phyloP scores from a whole-genome alignment of 2,113 vertebrate species.

The Toxostoma redivivum region DNA sequence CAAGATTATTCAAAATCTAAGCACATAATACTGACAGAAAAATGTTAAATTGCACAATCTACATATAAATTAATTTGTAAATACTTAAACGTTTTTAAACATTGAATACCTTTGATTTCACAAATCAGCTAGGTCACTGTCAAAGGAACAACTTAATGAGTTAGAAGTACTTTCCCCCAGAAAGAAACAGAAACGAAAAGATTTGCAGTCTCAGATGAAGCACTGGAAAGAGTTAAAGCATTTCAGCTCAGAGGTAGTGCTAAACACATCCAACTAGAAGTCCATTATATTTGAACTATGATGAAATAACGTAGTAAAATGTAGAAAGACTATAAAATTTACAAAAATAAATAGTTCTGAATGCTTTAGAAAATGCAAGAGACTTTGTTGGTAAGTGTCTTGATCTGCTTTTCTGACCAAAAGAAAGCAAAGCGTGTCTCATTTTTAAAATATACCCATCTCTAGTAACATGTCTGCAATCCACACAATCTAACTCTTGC shows the following conservation, averaged over 20 bases:
- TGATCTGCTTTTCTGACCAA: constrained; percentile 46
- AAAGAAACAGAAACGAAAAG: not conserved
- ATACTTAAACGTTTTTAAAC: constrained; percentile 59
- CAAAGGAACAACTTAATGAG: constrained; percentile 30
- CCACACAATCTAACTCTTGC: constrained; percentile 11
- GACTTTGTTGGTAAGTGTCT: constrained; percentile 41
- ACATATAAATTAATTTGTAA: constrained; percentile 70
- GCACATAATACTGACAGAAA: constrained; percentile 71
- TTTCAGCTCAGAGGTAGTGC: constrained; percentile 77
- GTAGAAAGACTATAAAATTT: constrained; percentile 76
- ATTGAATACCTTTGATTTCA: constrained; percentile 66
- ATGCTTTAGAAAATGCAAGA: constrained; percentile 70
- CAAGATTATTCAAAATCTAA: constrained; percentile 68
- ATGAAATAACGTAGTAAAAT: constrained; percentile 70
- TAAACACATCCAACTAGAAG: constrained; percentile 72
- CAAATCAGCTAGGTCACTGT: constrained; percentile 55
- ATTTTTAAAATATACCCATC: constrained; percentile 66
- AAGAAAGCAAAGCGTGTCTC: constrained; percentile 42
- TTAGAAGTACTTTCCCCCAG: constrained; percentile 33
- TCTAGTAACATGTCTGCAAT: constrained; percentile 39
- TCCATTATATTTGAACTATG: constrained; percentile 59
- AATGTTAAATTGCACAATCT: constrained; percentile 69
- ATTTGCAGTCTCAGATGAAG: constrained; percentile 61
- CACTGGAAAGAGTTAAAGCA: constrained; percentile 68
- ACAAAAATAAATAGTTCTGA: constrained; percentile 77